Evolutionary conservation across 2,888 invertebrate species (phyloP).

Genomic region (Ischnura elegans): DNA sequence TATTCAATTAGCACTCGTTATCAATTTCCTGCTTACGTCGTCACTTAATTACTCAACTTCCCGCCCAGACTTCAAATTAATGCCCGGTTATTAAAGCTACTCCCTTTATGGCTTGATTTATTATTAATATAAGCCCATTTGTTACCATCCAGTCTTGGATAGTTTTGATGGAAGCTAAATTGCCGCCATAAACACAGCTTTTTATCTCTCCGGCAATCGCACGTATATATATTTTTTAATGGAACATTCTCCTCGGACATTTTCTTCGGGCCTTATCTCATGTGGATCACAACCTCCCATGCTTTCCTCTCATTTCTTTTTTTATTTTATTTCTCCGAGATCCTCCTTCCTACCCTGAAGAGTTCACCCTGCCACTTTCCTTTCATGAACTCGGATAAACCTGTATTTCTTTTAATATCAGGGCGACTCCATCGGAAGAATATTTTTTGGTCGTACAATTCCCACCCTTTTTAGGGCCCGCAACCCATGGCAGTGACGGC

Average conservation of each 20-base stretch:
- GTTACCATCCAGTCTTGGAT: neutral
- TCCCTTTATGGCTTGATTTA: conserved; percentile 10
- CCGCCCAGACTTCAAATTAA: neutral
- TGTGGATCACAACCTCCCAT: neutral
- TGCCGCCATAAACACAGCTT: neutral
- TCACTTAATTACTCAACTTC: neutral
- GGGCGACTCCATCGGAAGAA: neutral
- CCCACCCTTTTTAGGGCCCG: neutral
- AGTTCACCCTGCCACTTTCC: neutral
- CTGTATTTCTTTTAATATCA: conserved; percentile 33
- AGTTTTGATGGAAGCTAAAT: conserved; percentile 3
- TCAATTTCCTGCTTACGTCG: neutral
- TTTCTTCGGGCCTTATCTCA: neutral
- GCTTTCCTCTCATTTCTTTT: neutral
- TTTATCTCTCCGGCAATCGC: neutral
- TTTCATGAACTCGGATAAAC: conserved; percentile 1
- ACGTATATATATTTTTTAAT: conserved; percentile 20
- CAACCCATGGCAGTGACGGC: neutral
- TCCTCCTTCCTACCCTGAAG: neutral
- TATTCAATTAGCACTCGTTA: neutral
- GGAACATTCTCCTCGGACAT: neutral
- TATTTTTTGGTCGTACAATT: neutral
- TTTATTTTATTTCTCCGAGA: neutral
- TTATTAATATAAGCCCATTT: neutral
- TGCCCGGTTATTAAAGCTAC: neutral